phyloP scores from a whole-genome alignment of 2,888 invertebrate species.

The Biston stratarius region DNA sequence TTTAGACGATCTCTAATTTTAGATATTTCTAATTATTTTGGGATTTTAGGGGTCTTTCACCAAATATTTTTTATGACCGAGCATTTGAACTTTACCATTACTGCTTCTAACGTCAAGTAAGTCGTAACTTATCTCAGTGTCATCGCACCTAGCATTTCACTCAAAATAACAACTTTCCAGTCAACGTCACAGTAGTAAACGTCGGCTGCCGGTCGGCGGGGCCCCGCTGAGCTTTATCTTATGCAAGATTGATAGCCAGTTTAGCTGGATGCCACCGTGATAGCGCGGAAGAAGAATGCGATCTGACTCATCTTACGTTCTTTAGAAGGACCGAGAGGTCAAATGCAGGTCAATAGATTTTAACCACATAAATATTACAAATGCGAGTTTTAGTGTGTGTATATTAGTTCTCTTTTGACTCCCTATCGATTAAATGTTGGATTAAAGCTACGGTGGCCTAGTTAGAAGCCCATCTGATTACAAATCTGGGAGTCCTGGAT shows the following conservation, averaged over 20 bases:
- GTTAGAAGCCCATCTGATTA: too few species aligned
- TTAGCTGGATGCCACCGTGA: slow-evolving; percentile 26
- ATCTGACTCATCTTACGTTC: slow-evolving; percentile 12
- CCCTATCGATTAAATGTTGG: too few species aligned
- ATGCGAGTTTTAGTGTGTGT: too few species aligned
- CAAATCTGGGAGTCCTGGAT: too few species aligned
- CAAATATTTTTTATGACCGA: too few species aligned
- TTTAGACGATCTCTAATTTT: too few species aligned
- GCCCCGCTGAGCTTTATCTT: slow-evolving; percentile 29
- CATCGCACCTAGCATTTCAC: slow-evolving; percentile 28
- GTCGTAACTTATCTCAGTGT: slow-evolving; percentile 24
- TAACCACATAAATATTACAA: neutral
- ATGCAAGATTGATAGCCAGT: slow-evolving; percentile 27
- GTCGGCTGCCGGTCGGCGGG: slow-evolving; percentile 14
- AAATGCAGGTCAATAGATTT: slow-evolving; percentile 6
- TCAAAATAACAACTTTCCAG: slow-evolving; percentile 35
- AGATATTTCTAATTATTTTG: too few species aligned
- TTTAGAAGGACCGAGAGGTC: neutral
- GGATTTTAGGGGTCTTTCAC: too few species aligned
- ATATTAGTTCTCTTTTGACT: too few species aligned
- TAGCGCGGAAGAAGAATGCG: slow-evolving; percentile 9
- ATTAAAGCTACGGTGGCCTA: too few species aligned
- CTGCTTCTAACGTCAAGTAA: slow-evolving; percentile 7
- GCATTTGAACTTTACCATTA: slow-evolving; percentile 14
- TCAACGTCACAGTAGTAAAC: slow-evolving; percentile 21